phyloP scores from a whole-genome alignment of 2,797 vertebrate species.

The Erpetoichthys calabaricus region DNA sequence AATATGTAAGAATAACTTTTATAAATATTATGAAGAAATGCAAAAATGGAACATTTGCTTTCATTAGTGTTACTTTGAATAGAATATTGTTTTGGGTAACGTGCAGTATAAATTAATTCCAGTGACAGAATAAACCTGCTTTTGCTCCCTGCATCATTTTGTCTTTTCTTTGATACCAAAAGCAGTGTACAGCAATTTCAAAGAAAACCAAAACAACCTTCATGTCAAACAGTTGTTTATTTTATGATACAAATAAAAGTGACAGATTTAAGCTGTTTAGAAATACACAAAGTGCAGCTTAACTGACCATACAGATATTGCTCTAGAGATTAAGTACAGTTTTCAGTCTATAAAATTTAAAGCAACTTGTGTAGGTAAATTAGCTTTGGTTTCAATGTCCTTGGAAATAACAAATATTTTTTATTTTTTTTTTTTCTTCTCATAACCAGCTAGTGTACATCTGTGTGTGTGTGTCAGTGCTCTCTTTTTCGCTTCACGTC shows the following conservation, averaged over 20 bases:
- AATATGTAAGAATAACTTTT: no score
- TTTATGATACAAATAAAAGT: conserved; percentile 99
- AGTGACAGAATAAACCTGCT: no score
- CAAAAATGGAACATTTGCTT: no score
- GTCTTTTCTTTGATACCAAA: no score
- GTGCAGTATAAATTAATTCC: no score
- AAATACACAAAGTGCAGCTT: conserved; percentile 99
- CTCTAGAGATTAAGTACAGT: conserved; percentile 96
- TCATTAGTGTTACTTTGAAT: no score
- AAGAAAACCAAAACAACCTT: conserved; percentile 35
- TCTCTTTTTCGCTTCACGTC: conserved; percentile 64
- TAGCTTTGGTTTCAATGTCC: conserved; percentile 98
- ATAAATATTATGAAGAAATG: no score
- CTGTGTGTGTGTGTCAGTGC: conserved; percentile 25
- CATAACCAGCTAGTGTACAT: conserved; percentile 21
- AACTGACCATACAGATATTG: conserved; percentile 99
- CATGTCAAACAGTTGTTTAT: conserved; percentile 98
- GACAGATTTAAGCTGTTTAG: conserved; percentile 94
- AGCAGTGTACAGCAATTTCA: background rate
- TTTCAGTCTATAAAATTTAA: conserved; percentile 69
- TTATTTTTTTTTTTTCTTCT: conserved; percentile 22
- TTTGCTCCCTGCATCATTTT: no score
- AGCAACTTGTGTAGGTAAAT: conserved; percentile 88
- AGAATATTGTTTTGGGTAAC: no score
- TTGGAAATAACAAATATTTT: conserved; percentile 49